These are phyloP conservation scores for Orthonyx spaldingii DNA, from an alignment of 2,113 vertebrate species.

Conservation along the genomic window DNA sequence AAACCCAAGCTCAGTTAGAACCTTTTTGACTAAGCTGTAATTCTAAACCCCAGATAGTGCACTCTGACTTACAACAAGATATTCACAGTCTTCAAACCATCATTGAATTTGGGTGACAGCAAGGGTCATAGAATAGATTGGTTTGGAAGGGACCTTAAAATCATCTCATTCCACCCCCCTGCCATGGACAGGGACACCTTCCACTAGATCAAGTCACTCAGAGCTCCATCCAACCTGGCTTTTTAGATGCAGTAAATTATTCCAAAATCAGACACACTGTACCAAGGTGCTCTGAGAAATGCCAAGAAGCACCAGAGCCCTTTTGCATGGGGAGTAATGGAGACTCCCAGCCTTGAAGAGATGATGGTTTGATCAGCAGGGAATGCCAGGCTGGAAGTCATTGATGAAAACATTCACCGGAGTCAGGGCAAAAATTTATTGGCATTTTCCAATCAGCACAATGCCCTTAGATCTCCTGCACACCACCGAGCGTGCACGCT, in stretches of 20 bases:
- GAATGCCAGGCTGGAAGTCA: background rate
- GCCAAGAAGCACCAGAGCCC: background rate
- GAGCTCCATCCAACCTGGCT: background rate
- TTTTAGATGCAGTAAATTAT: background rate
- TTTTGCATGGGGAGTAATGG: background rate
- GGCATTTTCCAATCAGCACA: background rate
- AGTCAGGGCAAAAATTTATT: background rate
- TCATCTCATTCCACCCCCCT: background rate
- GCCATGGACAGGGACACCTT: background rate
- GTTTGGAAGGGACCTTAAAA: background rate
- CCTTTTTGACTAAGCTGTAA: background rate
- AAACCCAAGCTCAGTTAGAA: background rate
- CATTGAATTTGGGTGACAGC: background rate
- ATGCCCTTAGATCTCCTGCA: background rate
- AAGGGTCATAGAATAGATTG: background rate
- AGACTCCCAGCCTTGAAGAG: background rate
- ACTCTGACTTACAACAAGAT: background rate
- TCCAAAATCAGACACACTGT: background rate
- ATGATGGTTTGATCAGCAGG: background rate
- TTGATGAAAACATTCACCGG: background rate
- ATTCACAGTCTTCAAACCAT: background rate
- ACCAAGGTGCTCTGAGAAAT: fast-evolving
- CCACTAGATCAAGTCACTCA: fast-evolving
- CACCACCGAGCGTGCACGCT: background rate
- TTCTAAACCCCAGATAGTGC: background rate